Conservation (phyloP, 2,888 invertebrate species). For the Acronicta alni region DNA sequence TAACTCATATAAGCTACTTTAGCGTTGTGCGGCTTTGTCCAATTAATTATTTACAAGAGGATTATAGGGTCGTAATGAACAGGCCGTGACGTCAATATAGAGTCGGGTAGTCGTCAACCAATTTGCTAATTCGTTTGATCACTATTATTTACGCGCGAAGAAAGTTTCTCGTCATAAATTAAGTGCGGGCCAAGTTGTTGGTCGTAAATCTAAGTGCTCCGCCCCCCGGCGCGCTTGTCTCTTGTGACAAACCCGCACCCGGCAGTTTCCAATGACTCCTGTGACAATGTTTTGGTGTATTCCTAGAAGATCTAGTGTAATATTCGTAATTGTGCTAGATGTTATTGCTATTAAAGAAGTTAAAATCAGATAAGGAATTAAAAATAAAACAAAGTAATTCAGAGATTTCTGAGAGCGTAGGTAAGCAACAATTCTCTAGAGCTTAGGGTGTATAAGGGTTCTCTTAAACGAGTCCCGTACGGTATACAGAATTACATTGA, state of each 20-base stretch:
- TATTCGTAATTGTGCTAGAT: too few relatives aligned
- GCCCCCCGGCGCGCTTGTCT: conserved; percentile 59
- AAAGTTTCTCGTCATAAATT: conserved; percentile 76
- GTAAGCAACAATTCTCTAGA: too few relatives aligned
- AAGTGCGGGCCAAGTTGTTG: conserved; percentile 65
- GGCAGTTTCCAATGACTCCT: conserved; percentile 59
- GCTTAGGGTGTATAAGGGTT: too few relatives aligned
- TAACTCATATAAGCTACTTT: conserved; percentile 2
- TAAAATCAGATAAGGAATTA: too few relatives aligned
- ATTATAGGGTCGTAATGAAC: conserved; percentile 24
- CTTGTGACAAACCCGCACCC: conserved; percentile 62
- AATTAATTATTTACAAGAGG: conserved; percentile 18
- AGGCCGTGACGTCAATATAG: conserved; percentile 33
- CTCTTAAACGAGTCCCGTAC: too few relatives aligned
- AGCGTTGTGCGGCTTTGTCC: background rate
- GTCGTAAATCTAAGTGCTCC: conserved; percentile 66
- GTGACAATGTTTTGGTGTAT: conserved; percentile 43
- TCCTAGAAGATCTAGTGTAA: background rate
- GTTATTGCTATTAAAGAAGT: too few relatives aligned
- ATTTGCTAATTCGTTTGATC: conserved; percentile 64
- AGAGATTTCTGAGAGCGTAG: too few relatives aligned
- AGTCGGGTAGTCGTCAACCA: conserved; percentile 46
- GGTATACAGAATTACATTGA: too few relatives aligned
- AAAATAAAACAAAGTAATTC: too few relatives aligned
- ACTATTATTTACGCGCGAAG: conserved; percentile 69